Evolutionary conservation across 2,113 vertebrate genomes (phyloP).

Genomic region (Boulengerochromis microlepis): DNA sequence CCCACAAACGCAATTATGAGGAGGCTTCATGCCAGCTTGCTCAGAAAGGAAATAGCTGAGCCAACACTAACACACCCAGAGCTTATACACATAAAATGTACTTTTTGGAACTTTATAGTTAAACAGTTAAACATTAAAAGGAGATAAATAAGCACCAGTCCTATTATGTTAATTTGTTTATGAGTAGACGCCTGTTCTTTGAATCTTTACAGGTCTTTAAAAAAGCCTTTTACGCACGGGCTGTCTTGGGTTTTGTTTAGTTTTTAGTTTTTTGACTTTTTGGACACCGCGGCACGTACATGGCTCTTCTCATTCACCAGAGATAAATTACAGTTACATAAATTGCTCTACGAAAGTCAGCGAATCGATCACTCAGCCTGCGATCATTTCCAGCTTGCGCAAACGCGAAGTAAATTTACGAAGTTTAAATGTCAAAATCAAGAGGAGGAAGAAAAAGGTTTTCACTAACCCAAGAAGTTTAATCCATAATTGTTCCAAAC

Average conservation of each 20-base stretch:
- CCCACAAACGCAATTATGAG: background rate
- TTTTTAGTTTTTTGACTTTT: background rate
- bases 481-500: background rate
- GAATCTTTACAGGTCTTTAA: background rate
- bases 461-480: slow-evolving; percentile 20
- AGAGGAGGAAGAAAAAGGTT: background rate
- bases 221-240: slow-evolving; percentile 6
- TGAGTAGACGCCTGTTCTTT: background rate
- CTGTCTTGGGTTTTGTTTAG: background rate
- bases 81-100: background rate
- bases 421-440: background rate
- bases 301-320: accelerated
- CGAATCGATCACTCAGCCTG: background rate
- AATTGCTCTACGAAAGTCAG: background rate
- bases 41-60: background rate
- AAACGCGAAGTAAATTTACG: background rate
- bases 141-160: background rate
- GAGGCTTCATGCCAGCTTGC: background rate
- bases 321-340: accelerated
- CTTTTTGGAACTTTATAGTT: background rate
- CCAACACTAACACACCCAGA: background rate
- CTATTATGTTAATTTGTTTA: background rate
- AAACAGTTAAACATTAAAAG: background rate
- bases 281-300: accelerated
- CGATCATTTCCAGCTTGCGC: background rate